phyloP scores from a whole-genome alignment of 2,888 invertebrate species.

The Eupithecia subumbrata region DNA sequence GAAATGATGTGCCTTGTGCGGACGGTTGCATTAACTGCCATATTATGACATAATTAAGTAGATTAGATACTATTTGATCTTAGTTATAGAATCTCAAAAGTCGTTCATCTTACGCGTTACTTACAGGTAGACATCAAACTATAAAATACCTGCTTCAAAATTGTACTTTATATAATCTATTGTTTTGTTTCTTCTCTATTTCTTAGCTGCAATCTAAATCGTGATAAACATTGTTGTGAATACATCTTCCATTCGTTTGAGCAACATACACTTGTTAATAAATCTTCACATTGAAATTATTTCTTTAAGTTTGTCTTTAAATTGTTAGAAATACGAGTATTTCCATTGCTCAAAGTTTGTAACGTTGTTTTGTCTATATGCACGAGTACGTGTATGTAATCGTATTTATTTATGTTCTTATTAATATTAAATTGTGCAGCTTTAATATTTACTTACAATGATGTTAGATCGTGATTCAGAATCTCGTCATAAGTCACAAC shows the following conservation, averaged over 20 bases:
- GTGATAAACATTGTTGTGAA: slow-evolving; percentile 54
- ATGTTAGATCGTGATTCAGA: slow-evolving; percentile 84
- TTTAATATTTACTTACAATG: slow-evolving; percentile 84
- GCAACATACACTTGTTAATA: slow-evolving; percentile 75
- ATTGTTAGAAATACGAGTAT: slow-evolving; percentile 58
- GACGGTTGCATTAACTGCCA: slow-evolving; percentile 83
- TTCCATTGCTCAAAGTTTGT: slow-evolving; percentile 79
- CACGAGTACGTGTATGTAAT: slow-evolving; percentile 74
- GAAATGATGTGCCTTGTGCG: slow-evolving; percentile 73
- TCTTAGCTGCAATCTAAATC: slow-evolving; percentile 44
- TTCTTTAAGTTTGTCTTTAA: slow-evolving; percentile 61
- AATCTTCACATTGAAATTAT: slow-evolving; percentile 68
- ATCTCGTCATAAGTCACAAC: slow-evolving; percentile 84
- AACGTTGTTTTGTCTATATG: slow-evolving; percentile 66
- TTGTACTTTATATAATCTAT: slow-evolving; percentile 58
- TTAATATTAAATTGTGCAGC: slow-evolving; percentile 81
- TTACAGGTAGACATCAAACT: slow-evolving; percentile 78
- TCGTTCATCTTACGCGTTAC: slow-evolving; percentile 74
- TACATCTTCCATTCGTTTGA: slow-evolving; percentile 61
- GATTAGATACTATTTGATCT: slow-evolving; percentile 65
- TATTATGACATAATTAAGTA: slow-evolving; percentile 82
- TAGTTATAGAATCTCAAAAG: slow-evolving; percentile 74
- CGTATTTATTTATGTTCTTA: slow-evolving; percentile 81
- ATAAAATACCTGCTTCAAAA: slow-evolving; percentile 62
- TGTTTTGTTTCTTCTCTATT: slow-evolving; percentile 65